phyloP scores from a whole-genome alignment of 2,888 invertebrate genomes.

The Thera obeliscata region DNA sequence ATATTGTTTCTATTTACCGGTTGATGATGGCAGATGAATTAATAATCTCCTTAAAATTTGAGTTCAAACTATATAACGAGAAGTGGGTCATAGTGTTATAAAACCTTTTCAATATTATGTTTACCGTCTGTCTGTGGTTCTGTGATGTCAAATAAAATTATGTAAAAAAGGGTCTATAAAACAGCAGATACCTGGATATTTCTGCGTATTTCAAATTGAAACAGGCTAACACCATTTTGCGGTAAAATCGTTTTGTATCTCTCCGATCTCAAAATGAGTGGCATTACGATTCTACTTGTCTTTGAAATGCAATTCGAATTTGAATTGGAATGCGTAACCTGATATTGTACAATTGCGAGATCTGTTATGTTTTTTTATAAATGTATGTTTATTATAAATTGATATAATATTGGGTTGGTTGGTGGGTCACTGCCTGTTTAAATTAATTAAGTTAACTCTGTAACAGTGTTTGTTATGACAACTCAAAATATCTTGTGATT shows the following conservation, averaged over 20 bases:
- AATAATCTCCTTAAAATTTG: background rate
- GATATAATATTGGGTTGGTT: background rate
- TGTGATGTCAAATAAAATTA: constrained; percentile 2
- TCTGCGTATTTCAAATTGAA: constrained; percentile 14
- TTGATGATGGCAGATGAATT: background rate
- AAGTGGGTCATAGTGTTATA: background rate
- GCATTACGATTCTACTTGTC: constrained; percentile 17
- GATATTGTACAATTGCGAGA: constrained; percentile 17
- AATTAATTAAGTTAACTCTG: background rate
- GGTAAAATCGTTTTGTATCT: constrained; percentile 23
- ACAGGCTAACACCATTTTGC: background rate
- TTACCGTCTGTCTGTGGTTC: background rate
- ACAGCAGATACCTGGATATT: constrained; percentile 12
- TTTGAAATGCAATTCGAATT: constrained; percentile 23
- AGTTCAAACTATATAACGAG: background rate
- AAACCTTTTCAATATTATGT: background rate
- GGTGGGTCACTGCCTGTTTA: background rate
- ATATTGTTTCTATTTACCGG: background rate
- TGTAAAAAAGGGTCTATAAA: constrained; percentile 2
- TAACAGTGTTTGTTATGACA: too few relatives aligned
- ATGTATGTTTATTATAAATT: constrained; percentile 2
- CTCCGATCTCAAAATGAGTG: constrained; percentile 19
- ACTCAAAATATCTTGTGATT: too few relatives aligned
- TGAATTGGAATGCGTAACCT: constrained; percentile 19
- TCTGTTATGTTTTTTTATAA: constrained; percentile 1